Evolutionary conservation across 2,797 vertebrate species (phyloP), one percentile per base, ranked within the genome.

Genomic region (Dicrostonyx torquatus): DNA sequence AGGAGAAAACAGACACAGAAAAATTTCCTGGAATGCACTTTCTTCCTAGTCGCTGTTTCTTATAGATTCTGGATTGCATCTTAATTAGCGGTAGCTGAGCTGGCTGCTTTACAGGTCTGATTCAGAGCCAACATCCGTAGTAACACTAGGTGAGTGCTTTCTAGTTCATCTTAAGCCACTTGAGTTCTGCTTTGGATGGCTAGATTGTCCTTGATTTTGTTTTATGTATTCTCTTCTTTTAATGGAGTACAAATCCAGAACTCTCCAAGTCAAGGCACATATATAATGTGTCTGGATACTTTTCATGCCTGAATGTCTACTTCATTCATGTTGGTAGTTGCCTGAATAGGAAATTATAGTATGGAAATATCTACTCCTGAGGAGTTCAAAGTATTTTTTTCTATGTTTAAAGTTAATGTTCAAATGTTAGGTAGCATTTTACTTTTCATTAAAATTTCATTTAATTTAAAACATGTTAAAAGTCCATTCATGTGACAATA

Each of bases 381-480:
- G n/a, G 15, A 60, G 87, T 91, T 94, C 93, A 70, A 70, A 91
- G 26, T 11, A 40, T 45, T 76, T 94, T 22, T 37, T 40, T 77
- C n/a, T 83, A 37, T 26, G 93, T 83, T 43, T 83, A 66, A 60
- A 77, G 29, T 58, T 48, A 5, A 24, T 64, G 1, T 93, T 92
- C 13, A 94, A 85, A 80, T 53, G 24, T 68, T 45, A 64, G 53
- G 17, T 89, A 34, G 1, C 14, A 53, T 80, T 79, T 53, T 79
- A 24, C 48, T 43, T 86, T 24, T 12, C 10, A 55, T 84, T 85
- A 89, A 84, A 78, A 73, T 82, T 76, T 85, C 26, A 64, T 20
- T 92, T 95, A 62, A 85, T 87, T 92, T 80, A 43, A 72, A 92
- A 85, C 6, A n/a, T 60, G 24, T 75, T 75, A 24, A 62, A 83